phyloP scores from a whole-genome alignment of 2,888 invertebrate genomes.

The Spicauda simplicius region DNA sequence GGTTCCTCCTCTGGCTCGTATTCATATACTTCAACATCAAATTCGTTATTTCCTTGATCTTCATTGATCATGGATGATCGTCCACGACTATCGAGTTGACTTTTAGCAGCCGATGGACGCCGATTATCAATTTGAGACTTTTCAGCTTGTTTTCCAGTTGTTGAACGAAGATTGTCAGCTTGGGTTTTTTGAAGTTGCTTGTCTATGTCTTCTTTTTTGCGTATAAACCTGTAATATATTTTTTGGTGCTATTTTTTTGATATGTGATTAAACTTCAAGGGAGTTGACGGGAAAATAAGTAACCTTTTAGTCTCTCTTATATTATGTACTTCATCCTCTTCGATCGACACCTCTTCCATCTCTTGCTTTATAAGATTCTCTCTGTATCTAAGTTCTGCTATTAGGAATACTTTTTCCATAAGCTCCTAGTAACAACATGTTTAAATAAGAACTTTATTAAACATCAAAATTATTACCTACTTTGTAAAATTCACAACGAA shows the following conservation, averaged over 20 bases:
- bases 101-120: constrained; percentile 16
- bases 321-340: constrained; percentile 47
- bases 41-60: constrained; percentile 59
- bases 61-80: constrained; percentile 36
- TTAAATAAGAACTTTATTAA: neutral
- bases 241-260: neutral
- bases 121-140: constrained; percentile 17
- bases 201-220: constrained; percentile 65
- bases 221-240: constrained; percentile 54
- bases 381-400: constrained; percentile 17
- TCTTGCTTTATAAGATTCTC: constrained; percentile 43
- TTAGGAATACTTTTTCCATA: constrained; percentile 54
- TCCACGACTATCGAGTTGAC: constrained; percentile 1
- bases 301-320: constrained; percentile 62
- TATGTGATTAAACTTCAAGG: no score
- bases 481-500: no score
- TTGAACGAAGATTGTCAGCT: neutral
- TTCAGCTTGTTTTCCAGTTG: neutral
- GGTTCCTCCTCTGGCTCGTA: constrained; percentile 57
- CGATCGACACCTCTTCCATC: constrained; percentile 43
- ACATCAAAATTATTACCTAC: neutral
- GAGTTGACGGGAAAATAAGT: neutral
- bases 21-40: constrained; percentile 63
- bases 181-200: constrained; percentile 49
- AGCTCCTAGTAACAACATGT: constrained; percentile 49